Base-by-base conservation (phyloP, 2,113 vertebrate genomes). In the Gymnarchus niloticus region DNA sequence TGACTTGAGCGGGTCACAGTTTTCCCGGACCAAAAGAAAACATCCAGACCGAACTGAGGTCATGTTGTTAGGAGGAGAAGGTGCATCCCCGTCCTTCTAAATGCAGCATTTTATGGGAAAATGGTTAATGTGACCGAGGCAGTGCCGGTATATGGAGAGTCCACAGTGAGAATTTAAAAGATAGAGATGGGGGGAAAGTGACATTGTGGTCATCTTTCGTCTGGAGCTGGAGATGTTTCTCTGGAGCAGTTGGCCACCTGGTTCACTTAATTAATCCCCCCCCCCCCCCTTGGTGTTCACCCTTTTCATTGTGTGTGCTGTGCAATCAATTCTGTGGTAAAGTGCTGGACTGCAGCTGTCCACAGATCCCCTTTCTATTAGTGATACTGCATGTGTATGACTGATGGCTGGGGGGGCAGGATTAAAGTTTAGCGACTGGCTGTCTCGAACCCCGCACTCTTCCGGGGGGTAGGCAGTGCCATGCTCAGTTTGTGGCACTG, bases 261-360 rank as follows among this genome's bases (percentile, higher is more conserved):
- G 94, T 94, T 95, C 94, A 93, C 93, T 93, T 94, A 94, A 95
- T 95, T 94, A 95, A 95, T 95, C 95, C 94, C 92, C 90, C 93
- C 94, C 92, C 51, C 81, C 91, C 93, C 93, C 93, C 93, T 93
- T 93, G 91, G 94, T 94, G 94, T 95, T 94, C 94, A 94, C 94
- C 93, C 94, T 94, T 95, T 95, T 95, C 94, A 95, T 95, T 95
- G 94, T 95, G 93, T 93, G 93, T 91, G 91, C 94, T 92, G 92
- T 92, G 94, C 94, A 95, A 95, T 95, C 94, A 95, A 95, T 95
- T 95, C 94, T 95, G 92, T 94, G 94, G 93, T 95, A 95, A 95
- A 94, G 94, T 91, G 93, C 92, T 92, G 91, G 92, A 94, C 92
- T 94, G 94, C 94, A 95, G 94, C 94, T 95, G 94, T 95, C 94